Evolutionary conservation across 2,113 vertebrate species (phyloP).

Genomic region (Galbula dea): DNA sequence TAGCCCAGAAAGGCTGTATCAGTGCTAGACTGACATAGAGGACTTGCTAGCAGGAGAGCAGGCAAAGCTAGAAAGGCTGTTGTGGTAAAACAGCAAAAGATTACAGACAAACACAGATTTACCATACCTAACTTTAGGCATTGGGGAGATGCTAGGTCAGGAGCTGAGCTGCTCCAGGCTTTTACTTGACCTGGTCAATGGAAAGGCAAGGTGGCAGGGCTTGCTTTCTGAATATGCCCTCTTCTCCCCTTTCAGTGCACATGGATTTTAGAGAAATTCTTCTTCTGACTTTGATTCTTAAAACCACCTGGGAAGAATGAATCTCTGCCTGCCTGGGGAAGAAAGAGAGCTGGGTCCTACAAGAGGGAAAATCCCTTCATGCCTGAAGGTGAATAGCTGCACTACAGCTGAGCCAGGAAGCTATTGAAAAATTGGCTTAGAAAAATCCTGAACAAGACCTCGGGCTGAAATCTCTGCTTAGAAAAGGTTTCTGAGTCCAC

Average conservation of each 20-base stretch:
- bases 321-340: background rate
- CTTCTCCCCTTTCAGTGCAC: background rate
- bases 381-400: background rate
- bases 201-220: background rate
- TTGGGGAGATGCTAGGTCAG: background rate
- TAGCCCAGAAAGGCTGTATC: background rate
- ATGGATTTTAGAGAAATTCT: background rate
- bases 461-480: background rate
- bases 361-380: background rate
- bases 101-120: background rate
- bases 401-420: too few species aligned
- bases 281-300: background rate
- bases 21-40: background rate
- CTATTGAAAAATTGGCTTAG: background rate
- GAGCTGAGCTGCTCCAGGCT: background rate
- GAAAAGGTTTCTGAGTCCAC: background rate
- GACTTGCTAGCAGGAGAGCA: accelerated
- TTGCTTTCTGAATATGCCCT: background rate
- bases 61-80: background rate
- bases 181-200: accelerated
- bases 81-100: background rate
- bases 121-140: background rate
- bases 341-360: too few species aligned
- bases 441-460: background rate
- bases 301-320: background rate